phyloP scores from a whole-genome alignment of 2,113 vertebrate genomes.

The Cepphus grylle region DNA sequence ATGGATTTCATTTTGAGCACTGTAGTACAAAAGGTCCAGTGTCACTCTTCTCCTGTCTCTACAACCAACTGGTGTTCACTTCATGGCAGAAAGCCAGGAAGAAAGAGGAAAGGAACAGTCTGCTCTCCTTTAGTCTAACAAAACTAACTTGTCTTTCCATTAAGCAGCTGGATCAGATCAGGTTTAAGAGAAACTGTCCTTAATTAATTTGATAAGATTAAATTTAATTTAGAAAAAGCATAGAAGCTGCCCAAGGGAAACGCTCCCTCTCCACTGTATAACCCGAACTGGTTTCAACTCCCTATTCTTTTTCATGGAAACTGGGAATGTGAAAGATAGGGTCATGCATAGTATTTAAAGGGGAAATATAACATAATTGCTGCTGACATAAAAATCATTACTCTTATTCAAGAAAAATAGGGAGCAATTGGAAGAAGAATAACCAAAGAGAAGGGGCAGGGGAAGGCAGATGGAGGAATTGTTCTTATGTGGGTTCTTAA shows the following conservation, averaged over 20 bases:
- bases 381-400: not conserved
- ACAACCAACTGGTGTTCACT: not conserved
- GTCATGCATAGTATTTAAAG: not conserved
- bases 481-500: not conserved
- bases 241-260: constrained; percentile 36
- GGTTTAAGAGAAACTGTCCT: constrained; percentile 34
- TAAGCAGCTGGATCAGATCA: constrained; percentile 41
- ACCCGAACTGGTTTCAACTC: not conserved
- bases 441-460: not conserved
- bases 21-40: not conserved
- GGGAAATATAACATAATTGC: not conserved
- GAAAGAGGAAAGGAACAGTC: not conserved
- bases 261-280: not conserved
- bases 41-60: not conserved
- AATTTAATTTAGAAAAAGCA: constrained; percentile 46
- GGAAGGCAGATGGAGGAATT: not conserved
- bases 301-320: not conserved
- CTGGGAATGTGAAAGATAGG: not conserved
- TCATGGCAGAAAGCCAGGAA: not conserved
- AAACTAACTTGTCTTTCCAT: not conserved
- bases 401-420: not conserved
- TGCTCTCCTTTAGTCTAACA: not conserved
- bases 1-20: not conserved
- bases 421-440: not conserved
- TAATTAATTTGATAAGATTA: constrained; percentile 54